Percentiles rank a stretch among this genome's conserved stretches.
Conservation (phyloP, 2,888 invertebrate species). For the Cyrtodaria siliqua region DNA sequence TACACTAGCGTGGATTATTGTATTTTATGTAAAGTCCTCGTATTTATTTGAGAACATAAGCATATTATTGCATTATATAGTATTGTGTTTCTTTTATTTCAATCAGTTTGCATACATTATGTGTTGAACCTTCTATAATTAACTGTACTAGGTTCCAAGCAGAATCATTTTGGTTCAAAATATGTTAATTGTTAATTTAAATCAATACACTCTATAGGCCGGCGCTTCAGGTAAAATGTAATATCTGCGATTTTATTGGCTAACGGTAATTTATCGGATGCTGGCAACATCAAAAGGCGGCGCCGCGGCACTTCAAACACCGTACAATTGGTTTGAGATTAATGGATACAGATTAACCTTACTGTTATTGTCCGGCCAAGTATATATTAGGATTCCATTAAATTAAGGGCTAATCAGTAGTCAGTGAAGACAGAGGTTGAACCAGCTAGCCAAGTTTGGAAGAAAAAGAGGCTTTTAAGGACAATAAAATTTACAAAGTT, state of each 20-base stretch:
- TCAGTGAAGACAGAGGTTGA: not conserved
- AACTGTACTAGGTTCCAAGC: too few species aligned
- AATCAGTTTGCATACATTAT: too few species aligned
- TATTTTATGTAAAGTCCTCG: too few species aligned
- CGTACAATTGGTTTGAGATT: constrained; percentile 1
- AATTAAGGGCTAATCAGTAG: constrained; percentile 24
- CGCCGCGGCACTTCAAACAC: constrained; percentile 21
- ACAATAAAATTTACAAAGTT: too few species aligned
- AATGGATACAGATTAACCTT: constrained; percentile 15
- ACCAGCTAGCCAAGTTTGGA: too few species aligned
- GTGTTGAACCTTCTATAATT: too few species aligned
- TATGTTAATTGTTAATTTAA: constrained; percentile 16
- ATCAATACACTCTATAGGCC: constrained; percentile 34
- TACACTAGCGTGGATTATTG: too few species aligned
- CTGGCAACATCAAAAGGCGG: constrained; percentile 47
- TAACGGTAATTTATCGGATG: constrained; percentile 39
- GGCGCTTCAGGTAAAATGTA: not conserved
- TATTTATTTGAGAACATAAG: too few species aligned
- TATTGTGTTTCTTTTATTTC: too few species aligned
- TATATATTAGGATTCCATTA: constrained; percentile 36
- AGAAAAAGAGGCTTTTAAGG: too few species aligned
- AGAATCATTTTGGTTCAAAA: too few species aligned
- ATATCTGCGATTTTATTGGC: constrained; percentile 20
- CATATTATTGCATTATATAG: too few species aligned
- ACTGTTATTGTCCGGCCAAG: not conserved